Evolutionary conservation across 2,113 vertebrate species (phyloP).

Genomic region (Nymphicus hollandicus): DNA sequence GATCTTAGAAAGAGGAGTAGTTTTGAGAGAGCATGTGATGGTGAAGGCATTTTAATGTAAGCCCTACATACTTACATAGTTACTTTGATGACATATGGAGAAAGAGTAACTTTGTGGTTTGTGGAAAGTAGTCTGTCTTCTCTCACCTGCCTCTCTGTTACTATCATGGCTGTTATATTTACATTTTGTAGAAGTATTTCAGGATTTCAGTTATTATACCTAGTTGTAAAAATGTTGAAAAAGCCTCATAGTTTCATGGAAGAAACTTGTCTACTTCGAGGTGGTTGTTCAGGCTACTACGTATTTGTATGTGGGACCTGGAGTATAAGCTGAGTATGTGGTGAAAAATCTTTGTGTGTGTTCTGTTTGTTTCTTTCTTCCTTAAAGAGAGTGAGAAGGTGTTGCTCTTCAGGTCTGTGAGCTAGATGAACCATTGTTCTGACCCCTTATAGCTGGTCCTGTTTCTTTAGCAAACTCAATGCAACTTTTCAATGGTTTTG

Average conservation of each 20-base stretch:
- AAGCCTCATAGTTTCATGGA: neutral
- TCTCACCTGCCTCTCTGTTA: neutral
- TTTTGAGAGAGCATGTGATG: neutral
- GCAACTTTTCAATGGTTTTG: fast-evolving
- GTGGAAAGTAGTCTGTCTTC: neutral
- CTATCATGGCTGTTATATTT: neutral
- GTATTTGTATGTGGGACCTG: neutral
- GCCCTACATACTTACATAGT: neutral
- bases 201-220: neutral
- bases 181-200: neutral
- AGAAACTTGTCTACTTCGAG: neutral
- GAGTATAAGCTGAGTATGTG: neutral
- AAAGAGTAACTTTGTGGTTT: neutral
- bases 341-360: neutral
- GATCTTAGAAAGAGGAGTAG: neutral
- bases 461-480: neutral
- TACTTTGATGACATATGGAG: neutral
- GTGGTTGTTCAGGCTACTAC: neutral
- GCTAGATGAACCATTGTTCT: neutral
- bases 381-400: neutral
- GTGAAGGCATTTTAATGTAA: neutral
- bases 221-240: neutral
- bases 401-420: neutral
- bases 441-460: neutral
- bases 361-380: neutral